phyloP scores from a whole-genome alignment of 2,797 vertebrate genomes.

The Melanotaenia pygmaea region DNA sequence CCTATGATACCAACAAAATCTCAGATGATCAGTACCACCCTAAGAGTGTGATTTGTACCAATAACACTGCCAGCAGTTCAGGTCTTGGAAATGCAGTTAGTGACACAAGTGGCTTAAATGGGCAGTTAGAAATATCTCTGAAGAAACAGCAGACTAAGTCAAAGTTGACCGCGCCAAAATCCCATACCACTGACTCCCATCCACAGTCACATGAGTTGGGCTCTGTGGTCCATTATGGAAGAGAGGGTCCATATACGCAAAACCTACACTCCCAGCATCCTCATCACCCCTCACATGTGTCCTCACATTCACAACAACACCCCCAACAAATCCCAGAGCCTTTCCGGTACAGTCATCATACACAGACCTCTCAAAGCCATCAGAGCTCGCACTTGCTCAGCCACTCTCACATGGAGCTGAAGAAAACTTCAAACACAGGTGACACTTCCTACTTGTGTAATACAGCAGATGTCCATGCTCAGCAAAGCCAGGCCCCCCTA shows the following conservation, averaged over 20 bases:
- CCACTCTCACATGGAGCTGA: constrained; percentile 84
- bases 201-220: constrained; percentile 72
- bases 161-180: constrained; percentile 74
- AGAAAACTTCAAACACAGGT: constrained; percentile 83
- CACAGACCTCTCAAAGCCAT: constrained; percentile 72
- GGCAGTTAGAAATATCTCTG: constrained; percentile 85
- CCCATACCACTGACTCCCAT: constrained; percentile 66
- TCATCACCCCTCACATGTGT: constrained; percentile 71
- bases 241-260: constrained; percentile 75
- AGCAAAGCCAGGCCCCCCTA: constrained; percentile 80
- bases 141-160: constrained; percentile 82
- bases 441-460: constrained; percentile 82
- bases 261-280: constrained; percentile 78
- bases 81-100: constrained; percentile 52
- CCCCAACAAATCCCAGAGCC: constrained; percentile 80
- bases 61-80: constrained; percentile 74
- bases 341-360: constrained; percentile 72
- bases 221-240: constrained; percentile 77
- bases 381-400: constrained; percentile 69
- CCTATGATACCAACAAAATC: constrained; percentile 86
- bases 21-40: constrained; percentile 89
- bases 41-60: constrained; percentile 92
- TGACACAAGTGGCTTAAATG: constrained; percentile 78
- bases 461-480: constrained; percentile 74
- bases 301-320: constrained; percentile 82